A percentile compares a stretch with the other conserved stretches of the same genome.
phyloP scores from a whole-genome alignment of 2,888 invertebrate species.

The Arrhopalites spinosus region DNA sequence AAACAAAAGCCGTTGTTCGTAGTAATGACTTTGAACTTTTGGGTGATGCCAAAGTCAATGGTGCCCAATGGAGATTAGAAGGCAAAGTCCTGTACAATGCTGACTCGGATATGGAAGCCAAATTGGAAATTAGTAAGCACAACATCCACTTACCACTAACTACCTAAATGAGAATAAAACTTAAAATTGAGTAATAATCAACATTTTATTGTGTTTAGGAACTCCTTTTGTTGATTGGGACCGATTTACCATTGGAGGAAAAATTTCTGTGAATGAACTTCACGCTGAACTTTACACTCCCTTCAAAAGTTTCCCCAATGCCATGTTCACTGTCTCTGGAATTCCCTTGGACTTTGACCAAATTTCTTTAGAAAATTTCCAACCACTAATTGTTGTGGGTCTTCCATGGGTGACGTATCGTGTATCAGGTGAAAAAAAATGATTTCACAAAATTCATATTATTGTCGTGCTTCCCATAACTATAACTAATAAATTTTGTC shows the following conservation, averaged over 20 bases:
- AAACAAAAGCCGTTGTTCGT: constrained; percentile 44
- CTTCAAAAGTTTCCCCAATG: constrained; percentile 47
- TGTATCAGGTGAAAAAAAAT: constrained; percentile 42
- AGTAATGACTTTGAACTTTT: constrained; percentile 42
- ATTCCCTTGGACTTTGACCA: constrained; percentile 38
- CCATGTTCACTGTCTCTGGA: constrained; percentile 45
- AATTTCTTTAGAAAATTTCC: constrained; percentile 40
- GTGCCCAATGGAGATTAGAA: constrained; percentile 49
- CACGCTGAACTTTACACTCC: constrained; percentile 52
- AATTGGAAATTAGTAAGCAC: constrained; percentile 44
- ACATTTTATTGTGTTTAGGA: background rate
- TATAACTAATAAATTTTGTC: constrained; percentile 10
- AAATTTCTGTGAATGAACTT: constrained; percentile 44
- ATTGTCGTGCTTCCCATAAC: background rate
- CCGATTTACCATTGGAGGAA: constrained; percentile 49
- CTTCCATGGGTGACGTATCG: constrained; percentile 50
- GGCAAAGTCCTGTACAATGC: constrained; percentile 37
- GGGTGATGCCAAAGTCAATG: constrained; percentile 45
- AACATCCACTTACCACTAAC: no score
- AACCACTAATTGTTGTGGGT: constrained; percentile 46
- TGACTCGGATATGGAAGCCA: constrained; percentile 44
- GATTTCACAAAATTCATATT: constrained; percentile 4
- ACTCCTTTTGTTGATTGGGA: constrained; percentile 52
- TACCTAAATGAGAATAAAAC: no score
- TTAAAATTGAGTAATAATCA: no score